Evolutionary conservation across 2,888 invertebrate species (phyloP), one percentile per base, ranked within the genome.

Genomic region (Dioctria linearis): DNA sequence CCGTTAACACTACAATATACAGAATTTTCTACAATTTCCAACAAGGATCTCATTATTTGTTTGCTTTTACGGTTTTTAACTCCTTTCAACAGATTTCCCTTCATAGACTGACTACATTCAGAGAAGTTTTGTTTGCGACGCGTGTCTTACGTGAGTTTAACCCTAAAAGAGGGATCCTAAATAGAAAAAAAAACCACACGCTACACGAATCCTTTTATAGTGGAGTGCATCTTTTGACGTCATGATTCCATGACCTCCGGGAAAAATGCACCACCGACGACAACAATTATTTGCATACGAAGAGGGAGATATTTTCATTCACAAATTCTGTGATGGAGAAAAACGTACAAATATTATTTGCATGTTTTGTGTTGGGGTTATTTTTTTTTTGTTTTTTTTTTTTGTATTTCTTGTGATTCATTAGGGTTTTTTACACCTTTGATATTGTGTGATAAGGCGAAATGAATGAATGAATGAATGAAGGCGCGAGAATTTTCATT

Each of bases 91-190:
- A 40, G 57, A 13, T 76, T 66, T 43, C 43, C 66, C 42, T 42
- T 42, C 66, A n/a, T 6, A 6, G 66, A 5, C 25, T 25, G 25
- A 25, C 42, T 46, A 13, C 66, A 13, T n/a, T 43, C 51, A 49
- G 40, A 11, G 76, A 25, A 25, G 61, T 76, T 63, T 63, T 76
- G 63, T 76, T 61, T 37, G 6, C 37, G 63, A 63, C 76, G 63
- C 76, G 76, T 76, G 76, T 63, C 76, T 63, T 76, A 76, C 76
- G 76, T 76, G 76, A 76, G 76, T 63, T 71, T 63, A 76, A 63
- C 63, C 13, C 49, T 37, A 63, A 63, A 8, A 63, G 6, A 9
- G 66, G 66, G 6, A 66, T 11, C 46, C 42, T 25, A 59, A 63
- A 73, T 42, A 66, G 9, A 13, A 54, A 39, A 25, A 57, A 40